Evolutionary conservation across 2,113 vertebrate genomes (phyloP).

Genomic region (Centropus bengalensis): DNA sequence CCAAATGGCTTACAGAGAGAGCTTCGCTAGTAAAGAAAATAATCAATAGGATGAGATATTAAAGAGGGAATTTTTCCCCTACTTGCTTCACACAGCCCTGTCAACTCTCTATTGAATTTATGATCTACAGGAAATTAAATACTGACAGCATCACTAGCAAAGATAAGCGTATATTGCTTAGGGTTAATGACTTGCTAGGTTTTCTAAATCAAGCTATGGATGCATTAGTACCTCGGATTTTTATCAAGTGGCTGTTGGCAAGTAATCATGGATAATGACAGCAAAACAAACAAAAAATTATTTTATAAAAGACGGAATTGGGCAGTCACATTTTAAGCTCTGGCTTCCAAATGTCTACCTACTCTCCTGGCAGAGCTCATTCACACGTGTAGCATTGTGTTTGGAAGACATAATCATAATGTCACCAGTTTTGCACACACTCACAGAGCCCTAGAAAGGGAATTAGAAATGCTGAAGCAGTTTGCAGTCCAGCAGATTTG

Average conservation of each 20-base stretch:
- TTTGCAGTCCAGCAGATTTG: background rate
- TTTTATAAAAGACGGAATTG: slow-evolving; percentile 12
- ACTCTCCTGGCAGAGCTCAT: background rate
- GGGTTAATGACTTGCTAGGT: slow-evolving; percentile 59
- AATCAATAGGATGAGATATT: slow-evolving; percentile 35
- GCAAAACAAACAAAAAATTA: background rate
- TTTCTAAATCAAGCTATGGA: slow-evolving; percentile 54
- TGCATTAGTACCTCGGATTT: slow-evolving; percentile 51
- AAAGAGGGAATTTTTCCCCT: slow-evolving; percentile 12
- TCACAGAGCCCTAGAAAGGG: background rate
- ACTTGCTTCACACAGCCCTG: slow-evolving; percentile 14
- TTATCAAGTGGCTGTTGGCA: slow-evolving; percentile 50
- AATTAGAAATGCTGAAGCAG: background rate
- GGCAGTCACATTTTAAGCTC: slow-evolving; percentile 9
- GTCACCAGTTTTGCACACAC: background rate
- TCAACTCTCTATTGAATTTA: slow-evolving; percentile 58
- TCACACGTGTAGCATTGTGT: background rate
- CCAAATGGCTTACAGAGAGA: slow-evolving; percentile 27
- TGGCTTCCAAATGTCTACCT: background rate
- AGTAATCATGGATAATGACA: slow-evolving; percentile 44
- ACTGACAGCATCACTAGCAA: slow-evolving; percentile 48
- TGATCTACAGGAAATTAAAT: slow-evolving; percentile 70
- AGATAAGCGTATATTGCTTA: slow-evolving; percentile 56
- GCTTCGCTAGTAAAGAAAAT: slow-evolving; percentile 15
- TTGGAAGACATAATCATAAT: background rate